These are phyloP conservation scores for Notothenia rossii DNA, from an alignment of 2,113 vertebrate genomes.

Conservation along the genomic window DNA sequence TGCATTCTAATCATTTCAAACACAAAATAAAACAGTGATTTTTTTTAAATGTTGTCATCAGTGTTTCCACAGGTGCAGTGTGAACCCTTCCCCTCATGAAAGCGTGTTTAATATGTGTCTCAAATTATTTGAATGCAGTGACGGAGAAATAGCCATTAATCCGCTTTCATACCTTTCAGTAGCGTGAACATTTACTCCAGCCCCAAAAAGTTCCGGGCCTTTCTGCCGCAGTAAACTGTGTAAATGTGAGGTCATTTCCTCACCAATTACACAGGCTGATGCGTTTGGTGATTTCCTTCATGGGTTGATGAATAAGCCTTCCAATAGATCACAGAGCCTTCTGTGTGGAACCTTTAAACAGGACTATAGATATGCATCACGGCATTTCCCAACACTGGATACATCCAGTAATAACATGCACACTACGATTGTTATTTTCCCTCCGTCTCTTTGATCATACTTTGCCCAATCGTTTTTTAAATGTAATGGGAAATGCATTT, in stretches of 20 bases:
- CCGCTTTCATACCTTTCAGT: constrained; percentile 70
- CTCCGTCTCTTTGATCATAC: background rate
- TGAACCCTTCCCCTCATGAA: constrained; percentile 13
- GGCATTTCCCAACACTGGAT: background rate
- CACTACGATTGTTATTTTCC: constrained; percentile 34
- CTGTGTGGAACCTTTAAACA: constrained; percentile 35
- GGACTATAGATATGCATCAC: constrained; percentile 29
- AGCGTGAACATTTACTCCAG: constrained; percentile 45
- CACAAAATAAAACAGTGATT: too few relatives aligned
- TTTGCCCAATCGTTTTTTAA: background rate
- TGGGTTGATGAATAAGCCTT: constrained; percentile 55
- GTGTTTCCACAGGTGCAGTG: background rate
- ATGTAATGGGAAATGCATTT: too few relatives aligned
- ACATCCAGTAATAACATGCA: constrained; percentile 22
- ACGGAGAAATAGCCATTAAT: constrained; percentile 61
- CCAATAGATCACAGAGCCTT: constrained; percentile 27
- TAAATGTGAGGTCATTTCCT: constrained; percentile 65
- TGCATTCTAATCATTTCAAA: background rate
- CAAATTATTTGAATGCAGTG: constrained; percentile 51
- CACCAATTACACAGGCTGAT: constrained; percentile 63
- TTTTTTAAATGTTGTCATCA: too few relatives aligned
- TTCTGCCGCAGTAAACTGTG: constrained; percentile 58
- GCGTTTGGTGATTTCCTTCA: constrained; percentile 52
- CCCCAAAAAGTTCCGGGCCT: background rate
- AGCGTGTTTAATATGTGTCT: constrained; percentile 43